Conservation (phyloP, 2,797 vertebrate species). For the Lateolabrax maculatus region DNA sequence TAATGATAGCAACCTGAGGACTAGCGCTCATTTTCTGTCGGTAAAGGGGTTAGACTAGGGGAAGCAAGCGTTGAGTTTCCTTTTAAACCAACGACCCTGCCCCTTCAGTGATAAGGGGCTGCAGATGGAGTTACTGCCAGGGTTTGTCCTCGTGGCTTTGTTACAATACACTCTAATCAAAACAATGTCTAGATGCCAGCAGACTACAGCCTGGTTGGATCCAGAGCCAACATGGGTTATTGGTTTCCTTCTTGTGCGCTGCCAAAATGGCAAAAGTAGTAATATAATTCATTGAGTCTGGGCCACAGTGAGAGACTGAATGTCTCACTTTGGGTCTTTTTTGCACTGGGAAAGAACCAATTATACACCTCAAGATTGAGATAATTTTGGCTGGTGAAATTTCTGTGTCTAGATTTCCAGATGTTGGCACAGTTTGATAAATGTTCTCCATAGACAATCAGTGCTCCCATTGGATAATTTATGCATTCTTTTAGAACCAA, state of each 20-base stretch:
- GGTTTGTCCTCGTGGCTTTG: conserved; percentile 58
- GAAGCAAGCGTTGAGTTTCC: conserved; percentile 54
- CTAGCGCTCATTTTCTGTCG: conserved; percentile 38
- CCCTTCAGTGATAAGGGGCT: conserved; percentile 55
- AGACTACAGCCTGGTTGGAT: conserved; percentile 61
- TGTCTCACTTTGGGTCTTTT: conserved; percentile 36
- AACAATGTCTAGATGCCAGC: conserved; percentile 71
- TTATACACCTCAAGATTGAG: conserved; percentile 5
- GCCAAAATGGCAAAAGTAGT: conserved; percentile 69
- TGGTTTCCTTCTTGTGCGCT: conserved; percentile 46
- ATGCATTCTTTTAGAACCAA: not conserved
- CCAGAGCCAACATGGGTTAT: conserved; percentile 59
- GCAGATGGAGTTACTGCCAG: conserved; percentile 60
- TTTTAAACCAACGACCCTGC: conserved; percentile 59
- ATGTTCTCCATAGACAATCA: not conserved
- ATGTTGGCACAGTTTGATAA: not conserved
- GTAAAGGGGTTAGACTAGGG: conserved; percentile 48
- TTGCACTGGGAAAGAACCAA: conserved; percentile 4
- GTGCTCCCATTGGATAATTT: not conserved
- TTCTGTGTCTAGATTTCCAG: conserved; percentile 4
- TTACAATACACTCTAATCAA: conserved; percentile 71
- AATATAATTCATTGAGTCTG: conserved; percentile 54
- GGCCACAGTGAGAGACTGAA: conserved; percentile 11
- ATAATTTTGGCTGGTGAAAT: conserved; percentile 8
- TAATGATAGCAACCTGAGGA: conserved; percentile 37